phyloP scores from a whole-genome alignment of 2,888 invertebrate genomes.

The Lepidocyrtoides sp. region DNA sequence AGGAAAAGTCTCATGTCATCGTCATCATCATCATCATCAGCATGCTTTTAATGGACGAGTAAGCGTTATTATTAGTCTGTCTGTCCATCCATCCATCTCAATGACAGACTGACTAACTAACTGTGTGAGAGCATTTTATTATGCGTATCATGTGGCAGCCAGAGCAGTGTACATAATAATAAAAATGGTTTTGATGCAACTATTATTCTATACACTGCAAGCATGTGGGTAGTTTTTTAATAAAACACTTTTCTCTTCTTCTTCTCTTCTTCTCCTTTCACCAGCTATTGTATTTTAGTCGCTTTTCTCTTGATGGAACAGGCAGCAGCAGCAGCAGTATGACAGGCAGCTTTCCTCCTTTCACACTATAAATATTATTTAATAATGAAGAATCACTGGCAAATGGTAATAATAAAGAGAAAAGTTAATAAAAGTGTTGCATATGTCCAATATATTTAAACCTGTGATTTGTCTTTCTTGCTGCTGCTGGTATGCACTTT shows the following conservation, averaged over 20 bases:
- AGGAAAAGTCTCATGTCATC: conserved; percentile 42
- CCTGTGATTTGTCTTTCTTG: conserved; percentile 7
- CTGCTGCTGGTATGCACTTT: not conserved
- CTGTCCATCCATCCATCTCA: conserved; percentile 41
- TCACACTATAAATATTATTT: conserved; percentile 10
- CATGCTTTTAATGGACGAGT: conserved; percentile 50
- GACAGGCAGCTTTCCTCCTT: not conserved
- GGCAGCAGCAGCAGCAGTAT: not conserved
- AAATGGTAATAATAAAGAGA: not conserved
- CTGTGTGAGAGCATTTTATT: conserved; percentile 1
- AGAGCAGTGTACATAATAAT: not conserved
- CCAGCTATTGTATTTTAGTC: too few species aligned
- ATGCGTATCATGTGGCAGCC: too few species aligned
- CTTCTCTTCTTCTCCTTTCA: not conserved
- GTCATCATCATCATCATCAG: conserved; percentile 3
- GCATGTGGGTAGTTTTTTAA: not conserved
- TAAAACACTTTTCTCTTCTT: conserved; percentile 15
- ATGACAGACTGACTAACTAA: not conserved
- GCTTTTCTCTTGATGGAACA: not conserved
- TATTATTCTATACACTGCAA: not conserved
- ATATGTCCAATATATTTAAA: not conserved
- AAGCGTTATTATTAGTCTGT: conserved; percentile 61
- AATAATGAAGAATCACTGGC: not conserved
- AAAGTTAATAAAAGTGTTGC: conserved; percentile 33
- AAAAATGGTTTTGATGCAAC: not conserved